Conservation (phyloP, 2,888 invertebrate species). For the Platycnemis pennipes region DNA sequence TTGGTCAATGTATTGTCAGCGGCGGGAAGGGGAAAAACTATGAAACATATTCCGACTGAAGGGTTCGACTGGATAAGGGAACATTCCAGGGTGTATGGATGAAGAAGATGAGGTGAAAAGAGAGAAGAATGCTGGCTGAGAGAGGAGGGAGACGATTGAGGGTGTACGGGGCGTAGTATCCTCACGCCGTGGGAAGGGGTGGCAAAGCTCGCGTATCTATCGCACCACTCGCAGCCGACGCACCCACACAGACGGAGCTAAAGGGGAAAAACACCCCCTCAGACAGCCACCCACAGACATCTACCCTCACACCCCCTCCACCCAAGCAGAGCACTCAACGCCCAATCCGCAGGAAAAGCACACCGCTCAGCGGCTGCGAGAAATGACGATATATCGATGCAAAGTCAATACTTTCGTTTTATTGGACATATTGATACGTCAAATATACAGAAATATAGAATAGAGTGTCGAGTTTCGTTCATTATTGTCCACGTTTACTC, state of each 20-base stretch:
- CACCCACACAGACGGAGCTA: neutral
- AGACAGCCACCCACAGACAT: neutral
- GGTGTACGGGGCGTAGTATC: neutral
- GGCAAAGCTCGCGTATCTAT: slow-evolving; percentile 25
- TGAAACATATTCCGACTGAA: neutral
- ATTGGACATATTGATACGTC: no score
- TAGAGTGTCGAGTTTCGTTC: no score
- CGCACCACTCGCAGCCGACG: neutral
- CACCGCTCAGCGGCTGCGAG: no score
- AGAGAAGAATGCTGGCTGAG: no score
- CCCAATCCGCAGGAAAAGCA: no score
- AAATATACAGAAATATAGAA: no score
- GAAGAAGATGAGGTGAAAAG: neutral
- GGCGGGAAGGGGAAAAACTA: neutral
- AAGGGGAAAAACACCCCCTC: neutral
- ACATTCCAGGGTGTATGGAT: neutral
- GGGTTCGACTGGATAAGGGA: neutral
- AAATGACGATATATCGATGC: no score
- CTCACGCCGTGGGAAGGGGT: neutral
- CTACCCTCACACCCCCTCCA: neutral
- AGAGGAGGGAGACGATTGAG: neutral
- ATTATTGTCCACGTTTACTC: no score
- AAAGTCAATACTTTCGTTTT: no score
- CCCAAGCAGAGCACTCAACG: no score
- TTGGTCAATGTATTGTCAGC: no score